Conservation (phyloP, 2,797 vertebrate genomes). For the Euthynnus affinis region DNA sequence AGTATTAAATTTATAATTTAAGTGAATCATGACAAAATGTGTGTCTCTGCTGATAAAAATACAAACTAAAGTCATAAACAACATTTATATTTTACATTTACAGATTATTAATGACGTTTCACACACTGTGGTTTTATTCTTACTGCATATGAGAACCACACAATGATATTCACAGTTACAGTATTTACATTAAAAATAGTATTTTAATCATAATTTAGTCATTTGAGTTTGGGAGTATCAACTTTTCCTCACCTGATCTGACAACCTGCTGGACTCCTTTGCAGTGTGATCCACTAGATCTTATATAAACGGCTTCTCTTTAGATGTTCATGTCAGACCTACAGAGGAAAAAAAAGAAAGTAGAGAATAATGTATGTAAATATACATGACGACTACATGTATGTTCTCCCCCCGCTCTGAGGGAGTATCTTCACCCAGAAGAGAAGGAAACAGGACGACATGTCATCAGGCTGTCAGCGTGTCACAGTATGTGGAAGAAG, state of each 20-base stretch:
- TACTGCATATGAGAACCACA: background rate
- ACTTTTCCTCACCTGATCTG: conserved; percentile 68
- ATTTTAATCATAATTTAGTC: conserved; percentile 7
- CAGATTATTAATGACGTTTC: background rate
- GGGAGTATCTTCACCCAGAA: conserved; percentile 37
- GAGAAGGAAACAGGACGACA: conserved; percentile 48
- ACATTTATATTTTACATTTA: conserved; percentile 23
- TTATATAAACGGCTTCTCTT: conserved; percentile 21
- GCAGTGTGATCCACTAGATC: background rate
- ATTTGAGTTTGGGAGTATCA: background rate
- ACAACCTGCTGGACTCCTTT: conserved; percentile 40
- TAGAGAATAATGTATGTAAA: conserved; percentile 69
- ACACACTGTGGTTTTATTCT: background rate
- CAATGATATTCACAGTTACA: background rate
- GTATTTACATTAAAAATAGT: background rate
- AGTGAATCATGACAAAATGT: background rate
- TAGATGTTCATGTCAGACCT: conserved; percentile 52
- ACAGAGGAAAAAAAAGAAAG: conserved; percentile 34
- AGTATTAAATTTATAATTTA: background rate
- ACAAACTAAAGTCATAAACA: background rate
- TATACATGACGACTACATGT: conserved; percentile 40
- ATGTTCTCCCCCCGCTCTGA: conserved; percentile 49
- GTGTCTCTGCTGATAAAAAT: background rate
- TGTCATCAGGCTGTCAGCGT: conserved; percentile 68
- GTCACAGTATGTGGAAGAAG: conserved; percentile 48